phyloP scores from a whole-genome alignment of 2,113 vertebrate genomes.

The Corvus cornix region DNA sequence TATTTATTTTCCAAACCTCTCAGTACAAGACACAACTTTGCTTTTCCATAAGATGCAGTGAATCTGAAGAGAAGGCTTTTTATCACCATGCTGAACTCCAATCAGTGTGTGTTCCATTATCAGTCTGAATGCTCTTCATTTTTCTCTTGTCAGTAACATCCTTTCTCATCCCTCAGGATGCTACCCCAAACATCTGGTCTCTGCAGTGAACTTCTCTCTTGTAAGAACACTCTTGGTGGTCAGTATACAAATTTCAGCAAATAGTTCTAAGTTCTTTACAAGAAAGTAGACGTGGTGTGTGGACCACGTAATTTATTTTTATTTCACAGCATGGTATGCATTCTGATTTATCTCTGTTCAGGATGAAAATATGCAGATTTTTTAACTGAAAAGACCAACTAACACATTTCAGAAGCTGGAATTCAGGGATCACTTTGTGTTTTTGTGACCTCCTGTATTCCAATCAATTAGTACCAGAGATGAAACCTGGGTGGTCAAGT shows the following conservation, averaged over 20 bases:
- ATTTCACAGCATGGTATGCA: not conserved
- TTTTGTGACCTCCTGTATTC: not conserved
- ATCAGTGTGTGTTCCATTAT: not conserved
- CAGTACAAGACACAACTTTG: not conserved
- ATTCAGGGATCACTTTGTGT: not conserved
- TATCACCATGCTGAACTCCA: not conserved
- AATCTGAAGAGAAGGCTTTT: not conserved
- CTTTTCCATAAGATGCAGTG: not conserved
- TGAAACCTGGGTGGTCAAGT: not conserved
- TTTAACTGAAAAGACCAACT: conserved; percentile 1
- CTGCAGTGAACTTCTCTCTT: not conserved
- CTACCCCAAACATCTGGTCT: not conserved
- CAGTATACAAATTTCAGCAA: not conserved
- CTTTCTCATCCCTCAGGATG: not conserved
- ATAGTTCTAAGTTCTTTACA: not conserved
- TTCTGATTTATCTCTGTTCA: not conserved
- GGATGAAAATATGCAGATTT: not conserved
- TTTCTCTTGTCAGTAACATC: not conserved
- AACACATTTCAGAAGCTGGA: not conserved
- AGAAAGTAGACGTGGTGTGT: not conserved
- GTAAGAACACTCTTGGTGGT: not conserved
- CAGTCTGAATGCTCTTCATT: not conserved
- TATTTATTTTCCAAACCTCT: not conserved
- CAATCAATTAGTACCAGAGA: conserved; percentile 16
- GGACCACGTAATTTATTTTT: not conserved